A percentile compares a stretch with the other conserved stretches of the same genome.
Evolutionary conservation across 1,140 invertebrate species (phyloP).

Genomic region (Drosophila biarmipes): DNA sequence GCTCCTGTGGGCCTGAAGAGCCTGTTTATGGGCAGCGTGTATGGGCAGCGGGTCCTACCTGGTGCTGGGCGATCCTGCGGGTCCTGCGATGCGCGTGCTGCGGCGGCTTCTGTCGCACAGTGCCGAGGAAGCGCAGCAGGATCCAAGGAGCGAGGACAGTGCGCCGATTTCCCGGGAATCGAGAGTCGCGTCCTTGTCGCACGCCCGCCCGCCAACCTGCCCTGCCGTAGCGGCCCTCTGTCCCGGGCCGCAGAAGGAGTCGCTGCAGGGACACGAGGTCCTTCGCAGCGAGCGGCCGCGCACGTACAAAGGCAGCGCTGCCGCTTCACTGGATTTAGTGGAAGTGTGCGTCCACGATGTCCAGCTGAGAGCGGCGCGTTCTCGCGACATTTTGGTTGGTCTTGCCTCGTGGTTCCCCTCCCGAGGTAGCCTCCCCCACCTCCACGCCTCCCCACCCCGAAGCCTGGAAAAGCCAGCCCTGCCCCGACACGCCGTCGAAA

Average conservation of each 20-base stretch:
- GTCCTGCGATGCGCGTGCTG: conserved; percentile 37
- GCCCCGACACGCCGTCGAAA: background rate
- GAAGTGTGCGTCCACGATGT: conserved; percentile 26
- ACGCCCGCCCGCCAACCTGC: conserved; percentile 40
- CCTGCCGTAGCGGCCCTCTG: background rate
- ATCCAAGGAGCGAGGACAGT: conserved; percentile 39
- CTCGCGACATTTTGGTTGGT: conserved; percentile 80
- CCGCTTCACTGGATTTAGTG: conserved; percentile 63
- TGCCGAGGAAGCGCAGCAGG: conserved; percentile 70
- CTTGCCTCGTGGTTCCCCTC: conserved; percentile 34
- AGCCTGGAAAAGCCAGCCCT: conserved; percentile 1
- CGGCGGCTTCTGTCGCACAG: conserved; percentile 43
- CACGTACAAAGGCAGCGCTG: conserved; percentile 58
- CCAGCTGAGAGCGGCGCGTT: conserved; percentile 58
- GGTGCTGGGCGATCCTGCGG: conserved; percentile 3
- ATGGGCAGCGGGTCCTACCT: conserved; percentile 9
- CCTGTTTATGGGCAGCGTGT: background rate
- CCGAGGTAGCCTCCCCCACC: background rate
- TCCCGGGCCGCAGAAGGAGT: background rate
- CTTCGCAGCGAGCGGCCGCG: conserved; percentile 70
- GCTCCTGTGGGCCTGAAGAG: conserved; percentile 30
- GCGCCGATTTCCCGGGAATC: conserved; percentile 49
- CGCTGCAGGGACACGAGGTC: conserved; percentile 7
- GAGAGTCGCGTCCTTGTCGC: conserved; percentile 38
- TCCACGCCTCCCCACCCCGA: background rate